A percentile compares a stretch with the other conserved stretches of the same genome.
Conservation (phyloP, 2,797 vertebrate species). For the Harpagifer antarcticus region DNA sequence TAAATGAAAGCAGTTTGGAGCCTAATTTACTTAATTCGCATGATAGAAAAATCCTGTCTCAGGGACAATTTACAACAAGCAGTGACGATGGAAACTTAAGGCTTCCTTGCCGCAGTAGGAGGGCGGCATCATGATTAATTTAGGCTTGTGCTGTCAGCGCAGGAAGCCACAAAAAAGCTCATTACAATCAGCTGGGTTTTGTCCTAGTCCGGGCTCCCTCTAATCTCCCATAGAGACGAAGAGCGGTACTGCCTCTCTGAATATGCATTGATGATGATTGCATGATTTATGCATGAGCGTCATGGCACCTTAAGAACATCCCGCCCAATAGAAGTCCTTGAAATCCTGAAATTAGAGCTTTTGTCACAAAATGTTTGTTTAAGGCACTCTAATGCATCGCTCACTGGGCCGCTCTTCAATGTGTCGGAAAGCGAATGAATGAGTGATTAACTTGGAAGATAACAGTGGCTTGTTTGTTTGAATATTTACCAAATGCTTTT, state of each 20-base stretch:
- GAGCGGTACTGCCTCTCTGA: constrained; percentile 73
- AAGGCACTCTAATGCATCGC: constrained; percentile 42
- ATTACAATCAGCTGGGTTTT: constrained; percentile 87
- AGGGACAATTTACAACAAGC: constrained; percentile 78
- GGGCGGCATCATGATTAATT: constrained; percentile 84
- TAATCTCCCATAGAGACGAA: constrained; percentile 79
- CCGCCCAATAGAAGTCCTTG: constrained; percentile 62
- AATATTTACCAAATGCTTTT: constrained; percentile 71
- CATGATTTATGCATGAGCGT: constrained; percentile 88
- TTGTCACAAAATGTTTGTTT: constrained; percentile 77
- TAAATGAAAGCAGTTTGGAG: constrained; percentile 80
- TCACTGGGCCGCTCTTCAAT: constrained; percentile 49
- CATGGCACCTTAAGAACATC: constrained; percentile 71
- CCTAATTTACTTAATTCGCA: constrained; percentile 63
- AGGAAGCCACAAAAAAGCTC: constrained; percentile 83
- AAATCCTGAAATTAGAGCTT: constrained; percentile 72
- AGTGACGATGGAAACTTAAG: constrained; percentile 66
- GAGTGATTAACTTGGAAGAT: constrained; percentile 55
- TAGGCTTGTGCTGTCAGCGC: constrained; percentile 83
- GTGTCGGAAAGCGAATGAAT: constrained; percentile 43
- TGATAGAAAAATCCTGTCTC: constrained; percentile 68
- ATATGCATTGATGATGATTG: constrained; percentile 86
- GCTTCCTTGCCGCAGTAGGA: constrained; percentile 76
- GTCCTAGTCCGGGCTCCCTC: constrained; percentile 76
- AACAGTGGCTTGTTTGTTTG: constrained; percentile 68